Evolutionary conservation across 92 coral and sea anemone species (phyloP).

Genomic region (Montipora capitata): DNA sequence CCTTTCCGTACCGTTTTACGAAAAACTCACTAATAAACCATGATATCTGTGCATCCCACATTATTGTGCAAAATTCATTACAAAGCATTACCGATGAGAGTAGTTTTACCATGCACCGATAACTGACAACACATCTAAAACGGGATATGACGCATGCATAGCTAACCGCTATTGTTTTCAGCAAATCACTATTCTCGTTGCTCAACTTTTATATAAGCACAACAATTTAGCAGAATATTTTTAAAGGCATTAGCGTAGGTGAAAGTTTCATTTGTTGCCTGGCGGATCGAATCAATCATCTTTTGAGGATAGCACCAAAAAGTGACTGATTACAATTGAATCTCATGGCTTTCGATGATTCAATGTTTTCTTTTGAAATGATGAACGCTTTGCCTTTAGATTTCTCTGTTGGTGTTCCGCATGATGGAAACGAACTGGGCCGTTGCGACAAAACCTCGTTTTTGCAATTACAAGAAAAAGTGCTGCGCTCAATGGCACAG

Average conservation of each 20-base stretch:
- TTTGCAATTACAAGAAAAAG: slow-evolving; percentile 35
- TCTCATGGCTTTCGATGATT: slow-evolving; percentile 21
- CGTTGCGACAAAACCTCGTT: slow-evolving; percentile 22
- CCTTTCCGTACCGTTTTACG: no score
- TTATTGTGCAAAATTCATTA: neutral
- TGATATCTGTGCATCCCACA: neutral
- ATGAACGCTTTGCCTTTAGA: slow-evolving; percentile 15
- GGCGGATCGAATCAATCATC: no score
- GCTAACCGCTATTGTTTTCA: slow-evolving; percentile 23
- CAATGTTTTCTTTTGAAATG: slow-evolving; percentile 25
- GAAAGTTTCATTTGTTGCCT: neutral
- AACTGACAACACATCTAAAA: slow-evolving; percentile 14
- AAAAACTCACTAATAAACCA: no score
- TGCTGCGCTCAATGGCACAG: slow-evolving; percentile 11
- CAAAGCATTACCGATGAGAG: neutral
- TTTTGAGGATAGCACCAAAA: no score
- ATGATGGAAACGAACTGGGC: slow-evolving; percentile 1
- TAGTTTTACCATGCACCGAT: neutral
- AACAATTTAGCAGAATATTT: neutral
- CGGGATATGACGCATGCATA: slow-evolving; percentile 9
- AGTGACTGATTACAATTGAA: neutral
- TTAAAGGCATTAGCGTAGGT: neutral
- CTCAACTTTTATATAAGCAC: neutral
- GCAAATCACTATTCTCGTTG: slow-evolving; percentile 7
- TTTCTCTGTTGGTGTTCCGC: neutral